Percentiles rank a stretch among this genome's conserved stretches.
Conservation (phyloP, 2,113 vertebrate species). For the Dromiciops gliroides region DNA sequence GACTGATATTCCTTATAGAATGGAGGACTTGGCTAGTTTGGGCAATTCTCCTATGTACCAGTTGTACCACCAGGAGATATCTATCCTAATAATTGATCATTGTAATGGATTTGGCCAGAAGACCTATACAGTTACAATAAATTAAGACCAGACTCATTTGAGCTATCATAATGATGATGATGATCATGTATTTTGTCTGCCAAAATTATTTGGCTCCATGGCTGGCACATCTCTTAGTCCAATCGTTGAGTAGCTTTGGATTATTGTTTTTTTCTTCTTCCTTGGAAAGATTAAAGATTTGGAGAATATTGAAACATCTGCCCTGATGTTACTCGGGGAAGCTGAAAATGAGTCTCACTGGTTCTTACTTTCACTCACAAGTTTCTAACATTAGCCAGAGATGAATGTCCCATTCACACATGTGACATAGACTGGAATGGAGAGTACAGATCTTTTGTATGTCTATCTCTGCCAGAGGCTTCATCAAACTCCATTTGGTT, state of each 20-base stretch:
- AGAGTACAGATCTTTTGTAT: neutral
- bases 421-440: neutral
- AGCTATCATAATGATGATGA: fast-evolving
- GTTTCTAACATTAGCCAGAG: neutral
- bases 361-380: neutral
- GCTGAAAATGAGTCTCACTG: neutral
- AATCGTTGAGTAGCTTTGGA: neutral
- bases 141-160: neutral
- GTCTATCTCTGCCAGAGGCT: neutral
- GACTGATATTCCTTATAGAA: fast-evolving
- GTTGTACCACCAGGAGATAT: fast-evolving
- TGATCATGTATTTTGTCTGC: neutral
- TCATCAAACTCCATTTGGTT: neutral
- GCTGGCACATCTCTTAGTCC: neutral
- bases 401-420: neutral
- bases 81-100: fast-evolving
- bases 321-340: constrained; percentile 28
- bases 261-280: neutral
- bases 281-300: constrained; percentile 21
- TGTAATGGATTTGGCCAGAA: neutral
- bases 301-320: constrained; percentile 45
- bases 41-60: fast-evolving
- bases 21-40: fast-evolving
- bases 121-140: neutral
- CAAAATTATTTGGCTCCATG: neutral